These are phyloP conservation scores for Ecliptopera silaceata DNA, from an alignment of 2,888 invertebrate genomes.

Conservation along the genomic window DNA sequence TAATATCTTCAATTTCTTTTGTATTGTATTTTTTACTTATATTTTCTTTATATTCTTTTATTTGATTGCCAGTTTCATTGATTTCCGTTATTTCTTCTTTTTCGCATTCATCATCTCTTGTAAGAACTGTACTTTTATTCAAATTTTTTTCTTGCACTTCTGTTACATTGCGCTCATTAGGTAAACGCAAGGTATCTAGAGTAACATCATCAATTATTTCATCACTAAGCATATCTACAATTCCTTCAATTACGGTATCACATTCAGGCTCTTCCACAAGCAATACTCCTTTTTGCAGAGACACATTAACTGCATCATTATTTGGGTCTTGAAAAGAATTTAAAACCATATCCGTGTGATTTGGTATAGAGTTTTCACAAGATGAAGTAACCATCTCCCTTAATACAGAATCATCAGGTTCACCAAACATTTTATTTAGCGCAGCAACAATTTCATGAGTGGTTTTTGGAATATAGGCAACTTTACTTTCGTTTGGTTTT, in stretches of 20 bases:
- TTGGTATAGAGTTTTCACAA: background rate
- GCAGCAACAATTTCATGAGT: constrained; percentile 15
- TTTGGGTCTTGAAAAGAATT: background rate
- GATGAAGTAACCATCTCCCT: background rate
- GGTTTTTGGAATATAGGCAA: background rate
- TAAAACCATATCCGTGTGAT: background rate
- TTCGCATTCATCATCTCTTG: constrained; percentile 57
- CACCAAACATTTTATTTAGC: constrained; percentile 18
- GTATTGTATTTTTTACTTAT: background rate
- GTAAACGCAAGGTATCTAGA: background rate
- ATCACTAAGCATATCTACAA: constrained; percentile 20
- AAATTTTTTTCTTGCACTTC: background rate
- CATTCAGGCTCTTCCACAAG: constrained; percentile 12
- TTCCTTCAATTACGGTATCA: constrained; percentile 17
- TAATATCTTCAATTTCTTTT: constrained; percentile 1
- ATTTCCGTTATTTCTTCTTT: constrained; percentile 36
- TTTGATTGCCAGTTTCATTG: constrained; percentile 11
- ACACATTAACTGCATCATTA: constrained; percentile 7
- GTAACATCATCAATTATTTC: constrained; percentile 18
- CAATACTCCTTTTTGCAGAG: constrained; percentile 10
- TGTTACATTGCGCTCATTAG: background rate
- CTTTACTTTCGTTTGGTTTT: background rate
- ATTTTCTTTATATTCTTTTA: constrained; percentile 3
- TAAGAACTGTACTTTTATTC: background rate
- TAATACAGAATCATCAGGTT: constrained; percentile 1